A percentile compares a stretch with the other conserved stretches of the same genome.
These are phyloP conservation scores for Amphiprion ocellaris DNA, from an alignment of 2,113 vertebrate genomes.

Conservation along the genomic window DNA sequence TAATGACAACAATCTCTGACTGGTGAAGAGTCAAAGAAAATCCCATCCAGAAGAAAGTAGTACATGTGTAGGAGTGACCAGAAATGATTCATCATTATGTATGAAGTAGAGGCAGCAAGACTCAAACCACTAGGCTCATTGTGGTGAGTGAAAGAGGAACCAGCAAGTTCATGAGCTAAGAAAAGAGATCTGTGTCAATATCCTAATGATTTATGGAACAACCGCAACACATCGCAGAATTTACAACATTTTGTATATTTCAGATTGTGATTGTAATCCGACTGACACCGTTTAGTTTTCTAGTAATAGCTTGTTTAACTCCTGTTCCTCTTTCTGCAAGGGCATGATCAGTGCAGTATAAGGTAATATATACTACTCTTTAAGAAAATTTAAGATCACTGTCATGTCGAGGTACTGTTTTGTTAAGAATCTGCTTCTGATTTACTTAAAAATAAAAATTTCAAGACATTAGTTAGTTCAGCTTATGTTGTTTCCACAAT, in stretches of 20 bases:
- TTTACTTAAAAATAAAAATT: too few species aligned
- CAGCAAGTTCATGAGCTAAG: background rate
- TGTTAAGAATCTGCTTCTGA: too few species aligned
- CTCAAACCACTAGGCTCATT: background rate
- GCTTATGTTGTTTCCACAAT: too few species aligned
- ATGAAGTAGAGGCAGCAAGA: background rate
- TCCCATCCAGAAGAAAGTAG: background rate
- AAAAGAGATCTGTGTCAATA: background rate
- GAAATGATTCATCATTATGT: conserved; percentile 32
- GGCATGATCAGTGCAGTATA: background rate
- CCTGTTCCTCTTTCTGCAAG: too few species aligned
- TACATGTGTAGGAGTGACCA: conserved; percentile 3
- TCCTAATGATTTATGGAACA: background rate
- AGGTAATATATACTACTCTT: background rate
- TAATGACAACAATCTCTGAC: background rate
- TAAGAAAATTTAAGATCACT: too few species aligned
- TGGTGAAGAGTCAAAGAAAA: background rate
- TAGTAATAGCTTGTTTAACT: too few species aligned
- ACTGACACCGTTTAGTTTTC: too few species aligned
- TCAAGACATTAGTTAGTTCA: too few species aligned
- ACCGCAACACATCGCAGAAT: background rate
- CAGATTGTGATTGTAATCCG: background rate
- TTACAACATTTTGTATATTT: background rate
- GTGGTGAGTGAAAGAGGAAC: conserved; percentile 1
- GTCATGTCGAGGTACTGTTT: too few species aligned